Percentiles rank a stretch among this genome's conserved stretches.
Evolutionary conservation across 2,113 vertebrate species (phyloP).

Genomic region (Saimiri boliviensis): DNA sequence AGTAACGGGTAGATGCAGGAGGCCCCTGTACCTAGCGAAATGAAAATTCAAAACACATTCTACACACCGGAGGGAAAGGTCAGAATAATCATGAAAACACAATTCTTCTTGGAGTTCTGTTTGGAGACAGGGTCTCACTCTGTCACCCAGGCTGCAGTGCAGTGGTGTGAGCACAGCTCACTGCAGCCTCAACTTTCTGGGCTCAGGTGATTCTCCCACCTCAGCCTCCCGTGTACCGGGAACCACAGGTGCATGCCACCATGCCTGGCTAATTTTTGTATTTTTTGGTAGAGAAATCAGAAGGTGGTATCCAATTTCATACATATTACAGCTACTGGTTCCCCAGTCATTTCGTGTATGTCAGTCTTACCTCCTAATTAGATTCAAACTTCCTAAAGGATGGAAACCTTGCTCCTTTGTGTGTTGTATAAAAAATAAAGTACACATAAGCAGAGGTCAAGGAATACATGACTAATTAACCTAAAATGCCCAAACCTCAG

Average conservation of each 20-base stretch:
- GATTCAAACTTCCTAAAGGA: not conserved
- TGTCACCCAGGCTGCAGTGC: too few relatives aligned
- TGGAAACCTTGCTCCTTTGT: not conserved
- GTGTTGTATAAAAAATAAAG: not conserved
- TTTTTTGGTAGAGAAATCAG: not conserved
- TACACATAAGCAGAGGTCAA: not conserved
- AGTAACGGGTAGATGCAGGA: conserved; percentile 98
- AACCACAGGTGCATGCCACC: too few relatives aligned
- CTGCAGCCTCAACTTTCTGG: too few relatives aligned
- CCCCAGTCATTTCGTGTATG: not conserved
- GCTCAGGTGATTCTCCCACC: too few relatives aligned
- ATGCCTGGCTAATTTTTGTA: too few relatives aligned
- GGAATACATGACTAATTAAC: not conserved
- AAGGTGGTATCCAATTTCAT: not conserved
- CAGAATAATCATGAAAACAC: not conserved
- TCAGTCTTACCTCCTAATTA: not conserved
- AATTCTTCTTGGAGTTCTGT: not conserved
- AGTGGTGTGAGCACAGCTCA: too few relatives aligned
- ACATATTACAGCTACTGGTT: not conserved
- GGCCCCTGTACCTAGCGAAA: conserved; percentile 93
- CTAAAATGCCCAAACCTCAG: conserved; percentile 33
- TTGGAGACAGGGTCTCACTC: too few relatives aligned
- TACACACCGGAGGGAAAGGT: not conserved
- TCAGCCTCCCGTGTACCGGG: too few relatives aligned
- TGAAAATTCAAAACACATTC: conserved; percentile 26